Evolutionary conservation across 2,888 invertebrate genomes (phyloP).

Genomic region (Tenthredo scrophulariae): DNA sequence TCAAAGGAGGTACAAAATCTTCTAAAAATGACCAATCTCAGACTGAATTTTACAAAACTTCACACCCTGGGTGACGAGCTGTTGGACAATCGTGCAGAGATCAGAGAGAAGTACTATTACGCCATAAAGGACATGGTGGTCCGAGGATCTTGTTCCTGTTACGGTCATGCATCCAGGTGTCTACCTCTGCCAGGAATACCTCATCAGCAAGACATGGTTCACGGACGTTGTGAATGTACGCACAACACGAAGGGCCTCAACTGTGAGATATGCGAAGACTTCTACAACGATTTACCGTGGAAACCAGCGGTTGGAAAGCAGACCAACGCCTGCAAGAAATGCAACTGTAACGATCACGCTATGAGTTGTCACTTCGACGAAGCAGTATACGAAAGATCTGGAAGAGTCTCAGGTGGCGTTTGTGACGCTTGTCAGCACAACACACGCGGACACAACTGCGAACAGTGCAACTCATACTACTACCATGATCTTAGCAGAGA

Average conservation of each 20-base stretch:
- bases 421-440: constrained; percentile 99
- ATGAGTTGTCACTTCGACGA: constrained; percentile 96
- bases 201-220: constrained; percentile 93
- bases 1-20: constrained; percentile 97
- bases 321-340: constrained; percentile 96
- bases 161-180: constrained; percentile 97
- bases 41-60: constrained; percentile 96
- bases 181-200: constrained; percentile 88
- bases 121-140: constrained; percentile 98
- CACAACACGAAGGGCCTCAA: constrained; percentile 98
- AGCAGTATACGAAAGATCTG: constrained; percentile 94
- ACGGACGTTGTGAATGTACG: constrained; percentile 97
- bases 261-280: constrained; percentile 98
- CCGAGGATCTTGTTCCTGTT: constrained; percentile 98
- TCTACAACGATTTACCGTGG: constrained; percentile 99
- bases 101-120: constrained; percentile 99
- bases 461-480: constrained; percentile 96
- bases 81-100: constrained; percentile 94
- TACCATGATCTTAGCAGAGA: constrained; percentile 92
- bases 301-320: constrained; percentile 96
- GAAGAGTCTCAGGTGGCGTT: constrained; percentile 95
- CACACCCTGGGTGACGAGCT: constrained; percentile 98
- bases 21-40: constrained; percentile 97
- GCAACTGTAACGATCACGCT: constrained; percentile 97
- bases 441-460: constrained; percentile 97